Base-by-base conservation (phyloP, 2,797 vertebrate species). In the Ctenopoma kingsleyae region DNA sequence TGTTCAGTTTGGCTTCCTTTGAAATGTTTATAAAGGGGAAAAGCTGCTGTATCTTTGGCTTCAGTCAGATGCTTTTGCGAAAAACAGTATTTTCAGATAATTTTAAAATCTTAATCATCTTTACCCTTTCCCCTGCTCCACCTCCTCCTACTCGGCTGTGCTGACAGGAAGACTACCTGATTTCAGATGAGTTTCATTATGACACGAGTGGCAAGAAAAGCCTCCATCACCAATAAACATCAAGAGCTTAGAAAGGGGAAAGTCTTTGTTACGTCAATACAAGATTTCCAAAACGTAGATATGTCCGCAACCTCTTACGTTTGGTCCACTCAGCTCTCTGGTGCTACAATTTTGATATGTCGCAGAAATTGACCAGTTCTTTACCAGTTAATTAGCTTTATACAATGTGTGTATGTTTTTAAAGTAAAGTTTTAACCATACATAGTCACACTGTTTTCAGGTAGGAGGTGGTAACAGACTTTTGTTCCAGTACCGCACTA, bases 111-210 rank as follows among this genome's bases (percentile, higher is more conserved):
- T 77, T 58, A 71, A 68, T 84, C 60, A 36, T 80, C 66, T 38
- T 63, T 50, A 78, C 80, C 81, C 76, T 86, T 86, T 87, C 80
- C 85, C 71, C 82, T 72, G 41, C 50, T 6, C 56, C 52, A 17
- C 74, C 62, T 64, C 80, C 62, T 75, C 74, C 56, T 68, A 58
- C 17, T 65, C 68, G 20, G 35, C 78, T 60, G 43, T 40, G 22
- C 48, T 91, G 90, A 89, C 87, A 83, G 90, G 86, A 91, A 91
- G 78, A 65, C 62, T 70, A 82, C 71, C 68, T 79, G 82, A 80
- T 83, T 84, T 85, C 80, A 87, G 56, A 73, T 51, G 49, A 76
- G 84, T 92, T 92, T 92, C 91, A 69, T 49, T 85, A 83, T 91
- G 87, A 92, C 71, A 55, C 66, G 43, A 44, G 36, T 71, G 61